Base-by-base conservation (phyloP, 2,113 vertebrate genomes). In the Oryzias melastigma region DNA sequence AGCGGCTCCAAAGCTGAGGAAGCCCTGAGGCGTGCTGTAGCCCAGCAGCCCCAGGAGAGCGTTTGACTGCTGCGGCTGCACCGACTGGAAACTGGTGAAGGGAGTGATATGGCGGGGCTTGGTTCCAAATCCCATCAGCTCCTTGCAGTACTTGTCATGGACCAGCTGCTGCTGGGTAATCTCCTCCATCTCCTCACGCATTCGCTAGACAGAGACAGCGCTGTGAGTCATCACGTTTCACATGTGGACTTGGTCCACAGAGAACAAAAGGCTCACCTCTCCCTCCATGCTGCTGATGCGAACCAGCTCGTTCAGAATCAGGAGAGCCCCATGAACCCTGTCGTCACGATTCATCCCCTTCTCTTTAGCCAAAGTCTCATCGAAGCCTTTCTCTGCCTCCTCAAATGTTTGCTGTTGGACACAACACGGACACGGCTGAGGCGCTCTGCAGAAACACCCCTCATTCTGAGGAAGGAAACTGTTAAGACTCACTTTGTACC, bases 231-330 rank as follows among this genome's bases (percentile, higher is more conserved):
- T 19, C 55, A 35, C 18, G 17, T 7, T 15, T 42, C 29, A 16
- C 5, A 42, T 19, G 14, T 6, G 4, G 27, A 56, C 7, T 25
- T 13, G 40, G 5, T 25, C 14, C 24, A 5, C 14, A 1, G 47
- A 12, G 10, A 25, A 48, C 19, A 15, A 7, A 5, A 5, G n/a
- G 12, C 93, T 93, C 80, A 98, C 97, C 95, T 99, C 97, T 83
- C 97, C 97, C 73, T 99, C 97, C 96, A 98, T 98, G 88, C 97
- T 99, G 93, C 97, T 99, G 89, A 99, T 98, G 17, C 97, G 93
- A 85, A 99, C 96, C 60, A 99, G 87, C 87, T 99, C 97, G 0
- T 99, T 99, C 50, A 99, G 93, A 80, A 99, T 98, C 58, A 99
- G 90, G 68, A 99, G 88, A 68, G 97, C 95, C 7, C 97, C 97